Conservation (phyloP, 2,113 vertebrate species). For the Rhinogobius similis region DNA sequence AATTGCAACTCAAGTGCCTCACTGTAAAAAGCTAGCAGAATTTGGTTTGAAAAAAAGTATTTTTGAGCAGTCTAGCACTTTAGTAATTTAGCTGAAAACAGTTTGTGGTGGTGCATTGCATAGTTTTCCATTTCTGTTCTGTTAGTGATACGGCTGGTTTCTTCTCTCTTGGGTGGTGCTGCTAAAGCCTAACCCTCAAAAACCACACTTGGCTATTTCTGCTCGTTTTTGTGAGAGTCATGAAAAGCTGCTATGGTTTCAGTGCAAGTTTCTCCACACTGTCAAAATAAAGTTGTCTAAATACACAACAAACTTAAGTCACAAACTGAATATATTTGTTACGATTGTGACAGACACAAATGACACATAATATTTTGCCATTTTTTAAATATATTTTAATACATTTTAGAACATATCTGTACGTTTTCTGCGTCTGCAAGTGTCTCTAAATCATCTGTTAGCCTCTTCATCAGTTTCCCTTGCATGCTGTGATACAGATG, state of each 20-base stretch:
- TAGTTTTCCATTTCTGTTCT: slow-evolving; percentile 4
- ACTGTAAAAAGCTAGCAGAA: background rate
- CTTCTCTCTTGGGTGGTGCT: slow-evolving; percentile 7
- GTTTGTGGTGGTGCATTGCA: background rate
- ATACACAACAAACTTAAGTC: too few species aligned
- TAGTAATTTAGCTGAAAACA: background rate
- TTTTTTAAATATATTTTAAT: background rate
- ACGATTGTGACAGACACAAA: background rate
- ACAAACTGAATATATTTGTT: background rate
- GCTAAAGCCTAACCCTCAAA: background rate
- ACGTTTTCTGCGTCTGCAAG: too few species aligned
- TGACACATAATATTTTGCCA: background rate
- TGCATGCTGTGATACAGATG: too few species aligned
- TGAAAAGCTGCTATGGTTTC: background rate
- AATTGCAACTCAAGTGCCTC: background rate
- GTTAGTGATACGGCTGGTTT: slow-evolving; percentile 1
- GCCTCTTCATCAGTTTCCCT: background rate
- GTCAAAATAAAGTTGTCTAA: background rate
- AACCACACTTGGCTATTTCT: background rate
- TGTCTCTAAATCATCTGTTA: too few species aligned
- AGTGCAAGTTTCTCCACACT: background rate
- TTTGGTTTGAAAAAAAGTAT: background rate
- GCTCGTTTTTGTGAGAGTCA: background rate
- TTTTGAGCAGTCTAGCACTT: background rate
- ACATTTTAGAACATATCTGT: background rate